Evolutionary conservation across 2,797 vertebrate genomes (phyloP), one percentile per base, ranked within the genome.

Genomic region (Gymnothorax javanicus): DNA sequence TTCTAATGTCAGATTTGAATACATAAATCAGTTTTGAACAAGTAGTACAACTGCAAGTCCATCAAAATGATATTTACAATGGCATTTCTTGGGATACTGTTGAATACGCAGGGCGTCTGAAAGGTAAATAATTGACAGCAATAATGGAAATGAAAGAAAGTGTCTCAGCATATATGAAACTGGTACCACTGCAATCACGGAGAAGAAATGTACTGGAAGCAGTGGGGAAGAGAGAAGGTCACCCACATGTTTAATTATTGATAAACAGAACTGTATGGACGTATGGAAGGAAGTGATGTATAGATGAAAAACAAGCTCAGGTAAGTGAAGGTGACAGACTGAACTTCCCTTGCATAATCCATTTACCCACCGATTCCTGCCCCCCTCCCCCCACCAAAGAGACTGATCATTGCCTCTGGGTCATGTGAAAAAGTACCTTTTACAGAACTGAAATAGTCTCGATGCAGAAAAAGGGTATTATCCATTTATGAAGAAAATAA

Each of bases 211-310:
- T 25, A 75, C 75, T 85, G 86, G 85, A 85, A 67, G 85, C 62
- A 87, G 88, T 73, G 52, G 50, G 15, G 82, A 69, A 85, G 77
- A 57, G 25, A 27, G 25, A 20, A 27, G 62, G 43, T 13, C 27
- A 23, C 84, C 85, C 87, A 88, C 87, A 23, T 92, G 90, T 95
- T 95, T 92, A 95, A 94, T 57, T 93, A 95, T 95, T 92, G 91
- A 95, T 94, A 91, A 94, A 88, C 87, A 89, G 92, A 91, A 92
- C 90, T 92, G 91, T 90, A 94, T 94, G 89, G 93, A 90, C 90
- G 92, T 93, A 93, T 92, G 93, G 92, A 92, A 89, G 77, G 43
- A 90, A 89, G 91, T 93, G 92, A 93, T 92, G 88, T 84, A 87
- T 86, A 27, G 6, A 86, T 58, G 82, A 84, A 88, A 77, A 25